Evolutionary conservation across 2,113 vertebrate genomes (phyloP).

Genomic region (Halcyon malimbica): DNA sequence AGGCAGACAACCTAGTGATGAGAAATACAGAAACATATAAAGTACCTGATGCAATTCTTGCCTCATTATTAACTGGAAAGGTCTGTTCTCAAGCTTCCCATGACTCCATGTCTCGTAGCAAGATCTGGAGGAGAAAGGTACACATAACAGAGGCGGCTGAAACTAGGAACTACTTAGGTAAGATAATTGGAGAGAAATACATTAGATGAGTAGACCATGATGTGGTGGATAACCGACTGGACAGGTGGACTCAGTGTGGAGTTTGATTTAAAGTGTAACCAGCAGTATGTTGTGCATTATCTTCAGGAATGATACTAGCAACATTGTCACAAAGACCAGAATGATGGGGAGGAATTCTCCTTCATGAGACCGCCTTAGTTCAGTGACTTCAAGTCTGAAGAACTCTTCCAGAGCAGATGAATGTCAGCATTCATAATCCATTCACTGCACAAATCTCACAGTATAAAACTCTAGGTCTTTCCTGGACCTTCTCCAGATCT

Average conservation of each 20-base stretch:
- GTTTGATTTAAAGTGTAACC: neutral
- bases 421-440: neutral
- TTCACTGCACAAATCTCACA: neutral
- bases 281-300: neutral
- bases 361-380: neutral
- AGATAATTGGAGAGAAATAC: neutral
- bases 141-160: neutral
- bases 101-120: neutral
- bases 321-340: neutral
- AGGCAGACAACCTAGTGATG: neutral
- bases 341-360: neutral
- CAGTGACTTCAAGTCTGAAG: neutral
- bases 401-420: neutral
- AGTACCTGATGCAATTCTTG: neutral
- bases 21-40: neutral
- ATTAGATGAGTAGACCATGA: neutral
- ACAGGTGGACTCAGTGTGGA: neutral
- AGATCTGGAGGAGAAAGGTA: neutral
- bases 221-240: neutral
- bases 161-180: neutral
- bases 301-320: neutral
- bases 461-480: neutral
- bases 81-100: neutral
- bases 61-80: neutral
- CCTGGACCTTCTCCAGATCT: neutral